Percentiles rank a stretch among this genome's conserved stretches.
Conservation (phyloP, 2,113 vertebrate genomes). For the Theropithecus gelada region DNA sequence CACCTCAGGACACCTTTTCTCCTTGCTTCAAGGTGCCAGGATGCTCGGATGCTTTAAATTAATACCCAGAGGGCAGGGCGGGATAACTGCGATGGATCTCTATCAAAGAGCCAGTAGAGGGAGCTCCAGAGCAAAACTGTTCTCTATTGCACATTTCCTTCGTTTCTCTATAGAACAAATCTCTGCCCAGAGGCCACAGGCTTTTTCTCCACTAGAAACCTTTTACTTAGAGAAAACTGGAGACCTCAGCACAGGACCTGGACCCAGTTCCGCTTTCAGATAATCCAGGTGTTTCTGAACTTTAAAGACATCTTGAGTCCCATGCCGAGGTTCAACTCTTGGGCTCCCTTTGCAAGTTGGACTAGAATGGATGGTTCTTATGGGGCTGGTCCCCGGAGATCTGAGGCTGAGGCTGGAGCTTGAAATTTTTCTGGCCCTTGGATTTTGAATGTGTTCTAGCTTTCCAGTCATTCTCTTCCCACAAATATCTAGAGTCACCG, state of each 20-base stretch:
- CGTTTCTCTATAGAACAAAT: background rate
- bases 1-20: background rate
- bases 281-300: background rate
- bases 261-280: background rate
- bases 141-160: slow-evolving; percentile 20
- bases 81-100: slow-evolving; percentile 25
- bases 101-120: slow-evolving; percentile 70
- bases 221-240: background rate
- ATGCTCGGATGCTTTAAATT: background rate
- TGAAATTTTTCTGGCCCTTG: background rate
- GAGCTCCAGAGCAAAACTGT: slow-evolving; percentile 58
- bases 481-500: background rate
- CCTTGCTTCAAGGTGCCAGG: background rate
- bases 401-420: background rate
- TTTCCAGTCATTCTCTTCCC: background rate
- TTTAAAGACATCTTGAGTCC: background rate
- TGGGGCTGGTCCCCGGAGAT: background rate
- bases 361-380: background rate
- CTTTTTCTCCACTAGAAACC: slow-evolving; percentile 29
- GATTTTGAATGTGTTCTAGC: background rate
- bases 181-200: background rate
- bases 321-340: background rate
- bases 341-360: background rate
- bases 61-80: background rate
- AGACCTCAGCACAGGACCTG: background rate